These are phyloP conservation scores for Diarsia dahlii DNA, from an alignment of 2,888 invertebrate species.

Conservation along the genomic window DNA sequence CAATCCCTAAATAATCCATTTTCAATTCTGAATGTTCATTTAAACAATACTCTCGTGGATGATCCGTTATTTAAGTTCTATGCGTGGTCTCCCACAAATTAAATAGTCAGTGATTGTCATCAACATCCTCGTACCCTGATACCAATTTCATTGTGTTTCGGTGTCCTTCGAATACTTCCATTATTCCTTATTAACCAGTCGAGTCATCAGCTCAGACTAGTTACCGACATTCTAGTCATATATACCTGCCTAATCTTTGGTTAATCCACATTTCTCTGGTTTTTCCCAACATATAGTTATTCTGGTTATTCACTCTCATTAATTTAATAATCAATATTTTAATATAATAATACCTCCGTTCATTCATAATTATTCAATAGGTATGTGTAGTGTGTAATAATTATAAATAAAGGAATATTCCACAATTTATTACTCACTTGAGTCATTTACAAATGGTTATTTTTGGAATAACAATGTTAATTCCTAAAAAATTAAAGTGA, in stretches of 20 bases:
- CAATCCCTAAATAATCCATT: too few species aligned
- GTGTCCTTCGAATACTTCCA: background rate
- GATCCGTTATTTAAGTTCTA: too few species aligned
- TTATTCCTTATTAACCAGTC: background rate
- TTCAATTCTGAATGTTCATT: too few species aligned
- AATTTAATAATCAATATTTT: background rate
- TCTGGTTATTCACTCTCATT: background rate
- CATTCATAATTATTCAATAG: background rate
- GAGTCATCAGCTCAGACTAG: background rate
- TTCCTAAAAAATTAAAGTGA: background rate
- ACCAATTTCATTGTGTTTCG: too few species aligned
- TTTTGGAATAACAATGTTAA: background rate
- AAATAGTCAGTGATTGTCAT: too few species aligned
- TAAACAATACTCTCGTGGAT: too few species aligned
- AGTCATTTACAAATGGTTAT: background rate
- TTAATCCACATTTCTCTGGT: background rate
- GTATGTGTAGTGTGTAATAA: background rate
- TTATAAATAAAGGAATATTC: background rate
- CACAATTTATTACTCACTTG: background rate
- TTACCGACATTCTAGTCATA: background rate
- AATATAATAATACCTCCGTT: background rate
- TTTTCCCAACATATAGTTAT: background rate
- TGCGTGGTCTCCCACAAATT: too few species aligned
- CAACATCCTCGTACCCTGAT: too few species aligned
- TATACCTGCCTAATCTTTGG: background rate